Evolutionary conservation across 2,888 invertebrate species (phyloP).

Genomic region (Dendrolimus pini): DNA sequence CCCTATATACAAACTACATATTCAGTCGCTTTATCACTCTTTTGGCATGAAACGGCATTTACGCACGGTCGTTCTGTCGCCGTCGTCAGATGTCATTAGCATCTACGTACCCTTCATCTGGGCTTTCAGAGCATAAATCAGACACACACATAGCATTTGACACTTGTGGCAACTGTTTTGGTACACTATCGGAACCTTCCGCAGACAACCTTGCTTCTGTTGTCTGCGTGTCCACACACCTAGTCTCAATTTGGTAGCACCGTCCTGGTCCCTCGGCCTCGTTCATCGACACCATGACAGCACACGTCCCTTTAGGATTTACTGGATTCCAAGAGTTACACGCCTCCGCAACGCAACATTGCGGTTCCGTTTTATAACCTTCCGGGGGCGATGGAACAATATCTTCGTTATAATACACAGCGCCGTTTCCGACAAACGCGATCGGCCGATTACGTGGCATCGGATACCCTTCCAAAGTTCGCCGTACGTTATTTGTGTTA

Average conservation of each 20-base stretch:
- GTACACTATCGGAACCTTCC: slow-evolving; percentile 55
- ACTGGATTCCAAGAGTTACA: slow-evolving; percentile 52
- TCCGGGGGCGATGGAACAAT: slow-evolving; percentile 83
- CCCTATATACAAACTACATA: slow-evolving; percentile 57
- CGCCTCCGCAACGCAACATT: slow-evolving; percentile 62
- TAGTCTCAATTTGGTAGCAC: slow-evolving; percentile 74
- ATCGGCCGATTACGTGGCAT: slow-evolving; percentile 73
- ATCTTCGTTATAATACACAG: slow-evolving; percentile 71
- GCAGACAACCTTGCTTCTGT: slow-evolving; percentile 63
- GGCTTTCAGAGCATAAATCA: slow-evolving; percentile 83
- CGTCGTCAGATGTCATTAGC: slow-evolving; percentile 83
- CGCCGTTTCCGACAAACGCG: slow-evolving; percentile 64
- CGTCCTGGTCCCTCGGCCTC: slow-evolving; percentile 61
- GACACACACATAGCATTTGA: slow-evolving; percentile 67
- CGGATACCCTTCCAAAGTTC: slow-evolving; percentile 89
- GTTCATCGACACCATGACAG: slow-evolving; percentile 67
- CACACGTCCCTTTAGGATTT: slow-evolving; percentile 71
- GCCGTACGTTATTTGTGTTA: slow-evolving; percentile 78
- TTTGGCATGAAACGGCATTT: slow-evolving; percentile 62
- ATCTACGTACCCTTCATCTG: slow-evolving; percentile 92
- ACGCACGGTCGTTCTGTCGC: slow-evolving; percentile 59
- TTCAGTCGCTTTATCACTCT: slow-evolving; percentile 74
- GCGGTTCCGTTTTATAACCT: slow-evolving; percentile 79
- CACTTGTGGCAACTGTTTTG: slow-evolving; percentile 61
- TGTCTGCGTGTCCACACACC: slow-evolving; percentile 80